Evolutionary conservation across 2,113 vertebrate species (phyloP).

Genomic region (Micronisus gabar): DNA sequence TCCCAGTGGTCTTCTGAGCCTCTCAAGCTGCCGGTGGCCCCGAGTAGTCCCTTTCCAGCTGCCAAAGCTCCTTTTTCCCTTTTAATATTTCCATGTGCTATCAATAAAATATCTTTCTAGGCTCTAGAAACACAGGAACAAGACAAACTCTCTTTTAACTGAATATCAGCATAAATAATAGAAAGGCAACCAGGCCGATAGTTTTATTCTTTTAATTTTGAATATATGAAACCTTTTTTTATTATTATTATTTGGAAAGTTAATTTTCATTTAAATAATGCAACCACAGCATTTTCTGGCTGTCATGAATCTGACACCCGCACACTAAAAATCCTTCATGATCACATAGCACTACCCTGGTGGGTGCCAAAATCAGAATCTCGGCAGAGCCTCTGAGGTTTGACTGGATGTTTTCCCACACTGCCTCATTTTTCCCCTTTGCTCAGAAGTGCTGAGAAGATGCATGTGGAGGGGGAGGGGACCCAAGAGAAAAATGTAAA

Average conservation of each 20-base stretch:
- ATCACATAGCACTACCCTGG: neutral
- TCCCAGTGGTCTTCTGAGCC: neutral
- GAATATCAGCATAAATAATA: neutral
- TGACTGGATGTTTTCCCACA: constrained; percentile 13
- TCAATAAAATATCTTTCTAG: neutral
- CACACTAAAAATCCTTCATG: neutral
- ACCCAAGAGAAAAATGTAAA: constrained; percentile 4
- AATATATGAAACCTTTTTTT: neutral
- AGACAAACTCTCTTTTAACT: neutral
- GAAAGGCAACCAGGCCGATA: neutral
- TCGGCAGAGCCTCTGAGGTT: neutral
- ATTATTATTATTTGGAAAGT: neutral
- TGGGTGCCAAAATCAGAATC: neutral
- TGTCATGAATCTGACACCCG: neutral
- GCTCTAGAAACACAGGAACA: neutral
- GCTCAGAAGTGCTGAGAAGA: constrained; percentile 21
- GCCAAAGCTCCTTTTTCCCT: neutral
- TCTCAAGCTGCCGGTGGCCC: neutral
- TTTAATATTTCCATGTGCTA: neutral
- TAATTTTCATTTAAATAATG: neutral
- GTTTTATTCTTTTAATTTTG: neutral
- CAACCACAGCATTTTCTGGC: neutral
- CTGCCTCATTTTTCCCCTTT: neutral
- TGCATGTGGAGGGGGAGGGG: constrained; percentile 1
- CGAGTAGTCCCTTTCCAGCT: neutral